Conservation (phyloP, 1,140 invertebrate genomes). For the Agrypnia vestita region DNA sequence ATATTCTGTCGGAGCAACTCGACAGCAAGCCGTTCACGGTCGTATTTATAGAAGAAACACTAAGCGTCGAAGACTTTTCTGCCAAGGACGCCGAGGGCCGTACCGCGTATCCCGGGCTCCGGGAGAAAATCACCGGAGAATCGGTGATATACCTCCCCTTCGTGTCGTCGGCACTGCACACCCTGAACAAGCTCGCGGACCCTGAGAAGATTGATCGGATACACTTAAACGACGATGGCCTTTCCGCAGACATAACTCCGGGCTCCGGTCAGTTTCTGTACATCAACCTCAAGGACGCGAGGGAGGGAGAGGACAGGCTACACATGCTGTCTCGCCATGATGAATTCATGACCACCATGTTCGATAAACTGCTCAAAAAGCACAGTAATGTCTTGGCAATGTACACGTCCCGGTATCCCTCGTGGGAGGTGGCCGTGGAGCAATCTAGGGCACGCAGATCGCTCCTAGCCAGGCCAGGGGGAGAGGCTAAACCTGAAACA, state of each 20-base stretch:
- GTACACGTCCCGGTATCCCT: constrained; percentile 67
- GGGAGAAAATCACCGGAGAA: constrained; percentile 63
- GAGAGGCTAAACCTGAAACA: not conserved
- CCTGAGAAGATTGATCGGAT: constrained; percentile 64
- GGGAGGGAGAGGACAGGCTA: constrained; percentile 66
- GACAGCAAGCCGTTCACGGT: constrained; percentile 64
- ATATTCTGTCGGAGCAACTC: constrained; percentile 63
- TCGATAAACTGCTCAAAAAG: constrained; percentile 63
- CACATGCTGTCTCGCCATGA: constrained; percentile 68
- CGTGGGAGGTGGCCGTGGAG: constrained; percentile 20
- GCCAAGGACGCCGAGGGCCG: constrained; percentile 65
- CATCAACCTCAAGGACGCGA: constrained; percentile 68
- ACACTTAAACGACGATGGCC: constrained; percentile 65
- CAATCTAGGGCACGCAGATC: not conserved
- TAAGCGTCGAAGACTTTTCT: constrained; percentile 71
- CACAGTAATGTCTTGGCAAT: constrained; percentile 65
- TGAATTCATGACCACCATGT: constrained; percentile 67
- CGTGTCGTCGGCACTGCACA: constrained; percentile 64
- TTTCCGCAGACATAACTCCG: constrained; percentile 65
- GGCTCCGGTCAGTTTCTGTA: constrained; percentile 65
- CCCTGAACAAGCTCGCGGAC: constrained; percentile 64
- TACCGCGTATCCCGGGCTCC: constrained; percentile 66
- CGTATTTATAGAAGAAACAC: constrained; percentile 67
- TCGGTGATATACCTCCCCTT: constrained; percentile 64
- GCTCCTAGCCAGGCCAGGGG: constrained; percentile 21